phyloP scores from a whole-genome alignment of 2,888 invertebrate species.

The Drosophila cognata region DNA sequence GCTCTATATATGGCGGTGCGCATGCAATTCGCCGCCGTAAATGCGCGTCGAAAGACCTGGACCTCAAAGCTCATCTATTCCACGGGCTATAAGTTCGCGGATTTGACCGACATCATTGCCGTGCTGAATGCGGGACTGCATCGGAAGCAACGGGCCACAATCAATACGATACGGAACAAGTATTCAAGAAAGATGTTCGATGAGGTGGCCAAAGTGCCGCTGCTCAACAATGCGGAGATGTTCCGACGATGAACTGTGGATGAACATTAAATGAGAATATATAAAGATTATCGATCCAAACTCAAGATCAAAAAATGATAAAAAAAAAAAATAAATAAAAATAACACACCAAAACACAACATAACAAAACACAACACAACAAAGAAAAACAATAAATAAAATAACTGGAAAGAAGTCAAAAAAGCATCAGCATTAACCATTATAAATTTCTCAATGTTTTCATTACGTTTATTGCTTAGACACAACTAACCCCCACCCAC shows the following conservation, averaged over 20 bases:
- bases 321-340: constrained; percentile 1
- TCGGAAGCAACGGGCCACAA: constrained; percentile 90
- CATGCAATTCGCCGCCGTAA: constrained; percentile 88
- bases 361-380: constrained; percentile 20
- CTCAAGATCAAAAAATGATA: constrained; percentile 31
- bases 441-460: constrained; percentile 31
- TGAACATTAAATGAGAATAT: constrained; percentile 26
- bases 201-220: constrained; percentile 94
- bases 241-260: constrained; percentile 69
- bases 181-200: constrained; percentile 97
- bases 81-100: constrained; percentile 91
- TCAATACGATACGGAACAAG: constrained; percentile 95
- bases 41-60: constrained; percentile 86
- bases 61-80: constrained; percentile 91
- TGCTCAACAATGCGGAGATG: constrained; percentile 84
- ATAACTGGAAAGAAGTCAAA: background rate
- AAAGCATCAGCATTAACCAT: constrained; percentile 2
- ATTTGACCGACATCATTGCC: constrained; percentile 90
- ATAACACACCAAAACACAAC: constrained; percentile 61
- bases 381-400: background rate
- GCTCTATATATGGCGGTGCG: constrained; percentile 93
- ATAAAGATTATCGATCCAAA: background rate
- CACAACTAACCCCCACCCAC: too few species aligned
- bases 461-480: background rate
- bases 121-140: constrained; percentile 91